Conservation (phyloP, 1,140 invertebrate genomes). For the Bombyx mandarina region DNA sequence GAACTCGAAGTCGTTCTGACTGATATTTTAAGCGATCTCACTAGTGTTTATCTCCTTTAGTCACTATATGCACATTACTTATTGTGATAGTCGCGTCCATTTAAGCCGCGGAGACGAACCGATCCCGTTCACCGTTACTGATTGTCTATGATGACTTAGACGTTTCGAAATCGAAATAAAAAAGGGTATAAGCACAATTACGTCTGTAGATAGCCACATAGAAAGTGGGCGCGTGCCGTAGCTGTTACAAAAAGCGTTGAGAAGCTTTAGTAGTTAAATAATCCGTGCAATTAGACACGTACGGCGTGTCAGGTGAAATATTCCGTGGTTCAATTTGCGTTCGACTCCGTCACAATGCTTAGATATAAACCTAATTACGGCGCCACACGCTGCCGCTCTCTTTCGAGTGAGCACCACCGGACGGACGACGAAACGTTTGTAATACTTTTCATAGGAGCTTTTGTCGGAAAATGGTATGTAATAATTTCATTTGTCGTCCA, state of each 20-base stretch:
- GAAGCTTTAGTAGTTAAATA: constrained; percentile 45
- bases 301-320: constrained; percentile 55
- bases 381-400: constrained; percentile 34
- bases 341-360: constrained; percentile 36
- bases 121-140: constrained; percentile 37
- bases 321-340: constrained; percentile 53
- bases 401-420: constrained; percentile 20
- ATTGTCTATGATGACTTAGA: constrained; percentile 46
- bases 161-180: constrained; percentile 43
- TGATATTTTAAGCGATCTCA: constrained; percentile 3
- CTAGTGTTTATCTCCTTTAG: constrained; percentile 5
- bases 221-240: constrained; percentile 61
- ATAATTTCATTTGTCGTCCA: constrained; percentile 8
- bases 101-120: constrained; percentile 5
- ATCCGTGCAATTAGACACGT: constrained; percentile 66
- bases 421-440: constrained; percentile 2
- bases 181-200: constrained; percentile 54
- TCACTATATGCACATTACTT: constrained; percentile 3
- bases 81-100: constrained; percentile 7
- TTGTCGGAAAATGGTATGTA: constrained; percentile 5
- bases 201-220: constrained; percentile 47
- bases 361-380: constrained; percentile 44
- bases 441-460: constrained; percentile 5
- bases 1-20: not conserved
- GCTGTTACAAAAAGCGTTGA: constrained; percentile 42